phyloP scores from a whole-genome alignment of 1,140 invertebrate genomes.

The Drosophila aff. region DNA sequence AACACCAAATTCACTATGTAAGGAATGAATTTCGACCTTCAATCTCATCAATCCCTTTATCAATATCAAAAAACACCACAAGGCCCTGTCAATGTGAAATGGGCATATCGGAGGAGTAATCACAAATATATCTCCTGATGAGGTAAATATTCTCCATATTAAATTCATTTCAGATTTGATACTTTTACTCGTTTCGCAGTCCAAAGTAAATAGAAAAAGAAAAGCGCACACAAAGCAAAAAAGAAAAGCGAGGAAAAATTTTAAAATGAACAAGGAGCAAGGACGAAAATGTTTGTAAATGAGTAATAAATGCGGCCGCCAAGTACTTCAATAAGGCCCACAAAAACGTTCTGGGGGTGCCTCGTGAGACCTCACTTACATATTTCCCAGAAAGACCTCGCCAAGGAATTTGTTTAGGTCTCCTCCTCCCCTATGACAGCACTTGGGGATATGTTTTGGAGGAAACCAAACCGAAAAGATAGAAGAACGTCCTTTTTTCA shows the following conservation, averaged over 20 bases:
- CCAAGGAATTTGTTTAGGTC: constrained; percentile 53
- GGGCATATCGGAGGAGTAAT: constrained; percentile 6
- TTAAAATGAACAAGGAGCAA: constrained; percentile 2
- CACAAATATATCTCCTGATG: neutral
- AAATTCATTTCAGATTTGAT: constrained; percentile 77
- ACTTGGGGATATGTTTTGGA: too few relatives aligned
- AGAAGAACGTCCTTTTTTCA: too few relatives aligned
- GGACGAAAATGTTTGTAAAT: constrained; percentile 70
- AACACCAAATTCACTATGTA: too few relatives aligned
- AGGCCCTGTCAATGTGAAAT: neutral
- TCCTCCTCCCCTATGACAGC: too few relatives aligned
- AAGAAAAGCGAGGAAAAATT: neutral
- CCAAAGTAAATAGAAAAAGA: constrained; percentile 71
- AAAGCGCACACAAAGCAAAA: constrained; percentile 17
- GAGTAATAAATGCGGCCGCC: constrained; percentile 68
- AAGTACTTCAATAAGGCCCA: neutral
- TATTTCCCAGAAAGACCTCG: constrained; percentile 23
- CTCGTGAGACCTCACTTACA: constrained; percentile 1
- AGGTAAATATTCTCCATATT: constrained; percentile 51
- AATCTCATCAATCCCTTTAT: neutral
- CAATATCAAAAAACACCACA: neutral
- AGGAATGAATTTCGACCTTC: too few relatives aligned
- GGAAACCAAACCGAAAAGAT: too few relatives aligned
- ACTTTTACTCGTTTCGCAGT: constrained; percentile 71
- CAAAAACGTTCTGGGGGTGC: constrained; percentile 3